Percentiles rank a stretch among this genome's conserved stretches.
phyloP scores from a whole-genome alignment of 2,888 invertebrate species.

The Polyommatus iphigenia region DNA sequence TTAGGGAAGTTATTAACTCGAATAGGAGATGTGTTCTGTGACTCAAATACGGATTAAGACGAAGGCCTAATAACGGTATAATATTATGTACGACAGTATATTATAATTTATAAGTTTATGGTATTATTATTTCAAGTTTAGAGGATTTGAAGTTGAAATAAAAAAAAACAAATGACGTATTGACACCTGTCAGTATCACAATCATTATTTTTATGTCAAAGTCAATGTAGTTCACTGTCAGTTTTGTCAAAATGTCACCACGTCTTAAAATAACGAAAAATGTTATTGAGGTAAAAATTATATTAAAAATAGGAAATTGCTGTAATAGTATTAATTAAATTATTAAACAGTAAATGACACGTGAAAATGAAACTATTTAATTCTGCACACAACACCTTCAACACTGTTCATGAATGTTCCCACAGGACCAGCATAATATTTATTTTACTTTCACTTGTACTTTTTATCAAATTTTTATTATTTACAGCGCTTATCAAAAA shows the following conservation, averaged over 20 bases:
- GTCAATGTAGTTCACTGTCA: no score
- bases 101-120: no score
- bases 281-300: slow-evolving; percentile 82
- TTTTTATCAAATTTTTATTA: slow-evolving; percentile 11
- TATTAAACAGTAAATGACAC: background rate
- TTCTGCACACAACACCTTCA: slow-evolving; percentile 35
- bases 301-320: slow-evolving; percentile 42
- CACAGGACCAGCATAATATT: slow-evolving; percentile 33
- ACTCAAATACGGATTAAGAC: no score
- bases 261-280: slow-evolving; percentile 86
- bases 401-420: slow-evolving; percentile 45
- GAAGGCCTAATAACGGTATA: background rate
- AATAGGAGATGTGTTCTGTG: no score
- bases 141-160: background rate
- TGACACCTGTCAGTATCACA: background rate
- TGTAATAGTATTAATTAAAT: slow-evolving; percentile 31
- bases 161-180: background rate
- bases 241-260: slow-evolving; percentile 82
- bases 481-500: slow-evolving; percentile 83
- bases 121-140: background rate
- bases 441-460: slow-evolving; percentile 24
- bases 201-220: background rate
- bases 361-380: background rate
- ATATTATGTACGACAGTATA: no score
- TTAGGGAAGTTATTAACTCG: no score